A percentile compares a stretch with the other conserved stretches of the same genome.
phyloP scores from a whole-genome alignment of 2,888 invertebrate species.

The Drosophila melanosoma region DNA sequence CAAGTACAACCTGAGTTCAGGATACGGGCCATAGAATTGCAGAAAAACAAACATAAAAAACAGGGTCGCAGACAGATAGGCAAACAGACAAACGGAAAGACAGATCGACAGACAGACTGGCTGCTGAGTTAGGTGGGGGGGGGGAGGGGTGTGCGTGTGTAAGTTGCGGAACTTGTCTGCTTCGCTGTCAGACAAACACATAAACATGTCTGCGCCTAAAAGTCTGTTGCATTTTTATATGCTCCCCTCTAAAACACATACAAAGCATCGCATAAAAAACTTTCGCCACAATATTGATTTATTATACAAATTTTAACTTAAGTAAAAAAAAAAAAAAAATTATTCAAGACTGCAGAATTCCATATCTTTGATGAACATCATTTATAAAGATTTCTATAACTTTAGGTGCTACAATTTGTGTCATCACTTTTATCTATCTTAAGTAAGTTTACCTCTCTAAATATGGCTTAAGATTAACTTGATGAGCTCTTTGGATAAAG shows the following conservation, averaged over 20 bases:
- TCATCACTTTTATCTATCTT: neutral
- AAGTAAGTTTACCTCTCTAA: too few species aligned
- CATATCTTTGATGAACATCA: neutral
- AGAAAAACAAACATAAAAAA: slow-evolving; percentile 21
- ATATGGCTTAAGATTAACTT: too few species aligned
- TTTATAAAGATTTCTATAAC: neutral
- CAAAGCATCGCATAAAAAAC: neutral
- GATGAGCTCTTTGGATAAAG: too few species aligned
- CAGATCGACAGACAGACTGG: slow-evolving; percentile 38
- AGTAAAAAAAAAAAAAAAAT: neutral
- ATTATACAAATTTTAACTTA: slow-evolving; percentile 12
- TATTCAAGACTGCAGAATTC: neutral
- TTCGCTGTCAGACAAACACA: slow-evolving; percentile 68
- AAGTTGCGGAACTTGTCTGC: slow-evolving; percentile 59
- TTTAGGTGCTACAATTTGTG: too few species aligned
- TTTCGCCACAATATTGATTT: slow-evolving; percentile 46
- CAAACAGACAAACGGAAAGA: slow-evolving; percentile 16
- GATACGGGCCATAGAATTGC: slow-evolving; percentile 28
- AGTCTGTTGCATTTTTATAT: slow-evolving; percentile 70
- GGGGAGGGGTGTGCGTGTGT: slow-evolving; percentile 1
- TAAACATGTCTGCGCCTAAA: slow-evolving; percentile 79
- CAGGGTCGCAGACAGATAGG: slow-evolving; percentile 53
- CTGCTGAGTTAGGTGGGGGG: neutral
- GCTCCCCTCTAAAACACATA: neutral
- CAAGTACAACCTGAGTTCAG: slow-evolving; percentile 42